phyloP scores from a whole-genome alignment of 2,113 vertebrate genomes.

The Silurus glanis region DNA sequence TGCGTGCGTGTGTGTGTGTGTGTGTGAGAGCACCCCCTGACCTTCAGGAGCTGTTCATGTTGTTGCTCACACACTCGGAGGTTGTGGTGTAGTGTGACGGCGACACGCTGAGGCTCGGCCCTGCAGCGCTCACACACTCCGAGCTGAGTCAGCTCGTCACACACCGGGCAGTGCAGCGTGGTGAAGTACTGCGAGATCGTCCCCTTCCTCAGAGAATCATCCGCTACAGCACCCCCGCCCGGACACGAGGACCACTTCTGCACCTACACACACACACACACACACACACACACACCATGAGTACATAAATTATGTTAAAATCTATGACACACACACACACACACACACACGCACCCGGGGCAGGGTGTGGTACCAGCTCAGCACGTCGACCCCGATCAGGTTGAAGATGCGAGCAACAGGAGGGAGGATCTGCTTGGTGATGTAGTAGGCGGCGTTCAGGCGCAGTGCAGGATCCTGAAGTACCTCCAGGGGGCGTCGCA shows the following conservation, averaged over 20 bases:
- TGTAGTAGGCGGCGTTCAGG: conserved; percentile 91
- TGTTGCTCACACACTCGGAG: conserved; percentile 85
- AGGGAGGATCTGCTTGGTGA: conserved; percentile 96
- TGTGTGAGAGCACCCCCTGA: conserved; percentile 53
- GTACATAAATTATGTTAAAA: not conserved
- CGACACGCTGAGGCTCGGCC: conserved; percentile 85
- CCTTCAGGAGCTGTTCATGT: conserved; percentile 90
- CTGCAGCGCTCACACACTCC: conserved; percentile 89
- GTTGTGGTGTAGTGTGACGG: conserved; percentile 87
- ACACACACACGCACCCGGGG: conserved; percentile 76
- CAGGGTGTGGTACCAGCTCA: conserved; percentile 94
- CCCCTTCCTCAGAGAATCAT: conserved; percentile 82
- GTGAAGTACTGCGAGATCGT: conserved; percentile 98
- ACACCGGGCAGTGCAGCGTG: conserved; percentile 93
- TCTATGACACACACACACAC: not conserved
- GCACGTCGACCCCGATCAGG: conserved; percentile 92
- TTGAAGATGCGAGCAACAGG: conserved; percentile 89
- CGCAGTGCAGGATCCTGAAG: conserved; percentile 86
- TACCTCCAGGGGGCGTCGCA: conserved; percentile 84
- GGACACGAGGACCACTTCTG: conserved; percentile 82
- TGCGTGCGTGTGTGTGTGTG: not conserved
- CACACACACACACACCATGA: not conserved
- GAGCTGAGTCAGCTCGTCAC: conserved; percentile 91
- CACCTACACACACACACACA: conserved; percentile 70
- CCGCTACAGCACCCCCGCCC: conserved; percentile 60